A percentile compares a stretch with the other conserved stretches of the same genome.
These are phyloP conservation scores for Anguilla rostrata DNA, from an alignment of 2,113 vertebrate species.

Conservation along the genomic window DNA sequence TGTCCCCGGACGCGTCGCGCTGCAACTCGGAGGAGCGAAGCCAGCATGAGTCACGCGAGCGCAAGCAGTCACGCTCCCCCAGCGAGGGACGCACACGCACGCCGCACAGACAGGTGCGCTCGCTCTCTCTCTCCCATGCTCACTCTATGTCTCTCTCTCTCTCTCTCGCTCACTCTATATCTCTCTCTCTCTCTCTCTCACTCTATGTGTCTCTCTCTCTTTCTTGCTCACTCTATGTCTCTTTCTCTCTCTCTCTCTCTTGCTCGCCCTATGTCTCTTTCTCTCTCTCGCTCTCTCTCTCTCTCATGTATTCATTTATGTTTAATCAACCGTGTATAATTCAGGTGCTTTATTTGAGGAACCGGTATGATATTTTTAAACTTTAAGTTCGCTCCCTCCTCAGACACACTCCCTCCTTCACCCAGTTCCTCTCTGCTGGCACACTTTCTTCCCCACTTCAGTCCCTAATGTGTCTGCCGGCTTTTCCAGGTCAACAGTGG, in stretches of 20 bases:
- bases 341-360: too few species aligned
- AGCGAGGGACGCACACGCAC: constrained; percentile 77
- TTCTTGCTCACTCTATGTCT: too few species aligned
- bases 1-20: constrained; percentile 92
- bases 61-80: constrained; percentile 79
- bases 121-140: too few species aligned
- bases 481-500: constrained; percentile 73
- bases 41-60: constrained; percentile 78
- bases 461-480: background rate
- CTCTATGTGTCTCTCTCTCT: too few species aligned
- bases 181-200: too few species aligned
- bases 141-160: too few species aligned
- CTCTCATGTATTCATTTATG: background rate
- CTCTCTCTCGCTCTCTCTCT: background rate
- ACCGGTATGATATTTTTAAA: too few species aligned
- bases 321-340: background rate
- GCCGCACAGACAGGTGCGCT: constrained; percentile 74
- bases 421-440: background rate
- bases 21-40: constrained; percentile 94
- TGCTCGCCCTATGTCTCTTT: too few species aligned
- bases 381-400: background rate
- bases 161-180: too few species aligned
- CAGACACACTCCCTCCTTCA: background rate
- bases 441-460: too few species aligned
- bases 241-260: too few species aligned